Evolutionary conservation across 2,888 invertebrate species (phyloP), one percentile per base, ranked within the genome.

Genomic region (Calameuta filiformis): DNA sequence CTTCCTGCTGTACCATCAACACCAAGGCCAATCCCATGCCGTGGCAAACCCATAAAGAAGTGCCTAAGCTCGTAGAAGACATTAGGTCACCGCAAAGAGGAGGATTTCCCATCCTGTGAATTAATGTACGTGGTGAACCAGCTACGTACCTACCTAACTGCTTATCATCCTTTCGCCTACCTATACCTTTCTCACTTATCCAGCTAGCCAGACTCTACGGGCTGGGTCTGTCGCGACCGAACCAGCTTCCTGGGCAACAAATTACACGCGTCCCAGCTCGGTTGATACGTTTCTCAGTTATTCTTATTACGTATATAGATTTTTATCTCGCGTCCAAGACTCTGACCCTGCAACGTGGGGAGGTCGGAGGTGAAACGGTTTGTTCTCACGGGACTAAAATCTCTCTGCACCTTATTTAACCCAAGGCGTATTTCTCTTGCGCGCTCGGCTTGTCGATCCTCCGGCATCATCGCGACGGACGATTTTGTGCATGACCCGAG

Each of bases 321-420:
- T 56, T 1, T 23, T 56, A 23, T 56, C 2, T 23, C 23, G 9
- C 9, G 9, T 56, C 2, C 23, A 0, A 9, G 9, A 23, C 56
- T 9, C 23, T 23, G 6, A 15, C 1, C 40, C 23, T 56, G 56
- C 1, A 9, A 23, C 6, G 23, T 15, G 9, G 6, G 23, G 56
- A 9, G 15, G 1, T 15, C 6, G 56, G 1, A 56, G 23, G 56
- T 15, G 23, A 23, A 1, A 56, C 9, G 15, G 9, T 23, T 56
- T 23, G 2, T 56, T 56, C 23, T 23, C 56, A 56, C 56, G 56
- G 15, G 56, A 56, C 23, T 15, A 56, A 23, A 56, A 56, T 71
- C 71, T 71, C 12, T 71, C 71, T 34, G 31, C 71, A 71, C 12
- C 31, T 33, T 71, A 71, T 71, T 71, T 71, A 71, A 71, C 71